A percentile compares a stretch with the other conserved stretches of the same genome.
phyloP scores from a whole-genome alignment of 2,113 vertebrate genomes.

The Brienomyrus longianalis region DNA sequence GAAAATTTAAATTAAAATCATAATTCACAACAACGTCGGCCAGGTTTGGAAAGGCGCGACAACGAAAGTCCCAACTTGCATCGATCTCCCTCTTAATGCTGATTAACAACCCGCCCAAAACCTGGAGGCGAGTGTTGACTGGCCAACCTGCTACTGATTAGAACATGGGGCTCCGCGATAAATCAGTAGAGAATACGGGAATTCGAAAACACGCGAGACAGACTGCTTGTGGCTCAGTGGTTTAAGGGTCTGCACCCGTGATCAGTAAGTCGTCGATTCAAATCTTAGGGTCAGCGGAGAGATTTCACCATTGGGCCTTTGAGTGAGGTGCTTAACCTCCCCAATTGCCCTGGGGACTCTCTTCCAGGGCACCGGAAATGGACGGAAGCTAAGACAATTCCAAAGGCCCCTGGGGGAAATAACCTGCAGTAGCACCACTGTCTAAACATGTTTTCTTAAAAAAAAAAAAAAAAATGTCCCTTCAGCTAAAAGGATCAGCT shows the following conservation, averaged over 20 bases:
- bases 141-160: slow-evolving; percentile 29
- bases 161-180: slow-evolving; percentile 17
- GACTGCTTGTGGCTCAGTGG: background rate
- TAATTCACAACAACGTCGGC: slow-evolving; percentile 20
- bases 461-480: background rate
- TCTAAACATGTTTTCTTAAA: too few species aligned
- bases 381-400: background rate
- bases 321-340: background rate
- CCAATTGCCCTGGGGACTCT: background rate
- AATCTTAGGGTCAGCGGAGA: background rate
- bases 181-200: slow-evolving; percentile 23
- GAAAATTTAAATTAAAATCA: background rate
- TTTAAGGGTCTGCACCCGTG: background rate
- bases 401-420: background rate
- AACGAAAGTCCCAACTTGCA: slow-evolving; percentile 12
- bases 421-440: background rate
- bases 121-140: slow-evolving; percentile 33
- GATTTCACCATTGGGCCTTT: background rate
- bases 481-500: background rate
- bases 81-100: slow-evolving; percentile 36
- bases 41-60: background rate
- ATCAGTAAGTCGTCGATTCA: background rate
- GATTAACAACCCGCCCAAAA: slow-evolving; percentile 35
- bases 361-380: background rate
- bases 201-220: slow-evolving; percentile 25